Percentiles rank a stretch among this genome's conserved stretches.
Conservation (phyloP, 2,797 vertebrate genomes). For the Epinephelus coioides region DNA sequence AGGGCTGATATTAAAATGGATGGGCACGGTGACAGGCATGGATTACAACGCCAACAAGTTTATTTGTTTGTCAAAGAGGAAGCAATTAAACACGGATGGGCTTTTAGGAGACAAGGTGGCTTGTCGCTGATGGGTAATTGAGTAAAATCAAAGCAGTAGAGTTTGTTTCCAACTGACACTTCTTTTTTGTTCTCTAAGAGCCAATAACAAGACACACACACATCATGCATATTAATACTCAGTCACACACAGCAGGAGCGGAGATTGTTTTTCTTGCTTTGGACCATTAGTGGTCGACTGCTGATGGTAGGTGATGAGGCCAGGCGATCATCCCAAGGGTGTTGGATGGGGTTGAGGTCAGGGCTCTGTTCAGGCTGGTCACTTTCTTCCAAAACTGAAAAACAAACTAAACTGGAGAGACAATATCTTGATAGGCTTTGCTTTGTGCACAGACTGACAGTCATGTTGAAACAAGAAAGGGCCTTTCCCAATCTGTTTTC, state of each 20-base stretch:
- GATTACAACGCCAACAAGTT: slow-evolving; percentile 48
- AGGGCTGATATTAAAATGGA: slow-evolving; percentile 61
- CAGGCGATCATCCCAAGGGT: not conserved
- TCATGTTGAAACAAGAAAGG: not conserved
- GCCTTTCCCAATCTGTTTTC: not conserved
- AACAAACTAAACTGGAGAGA: not conserved
- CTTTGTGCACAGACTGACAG: not conserved
- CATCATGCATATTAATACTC: slow-evolving; percentile 16
- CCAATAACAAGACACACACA: slow-evolving; percentile 19
- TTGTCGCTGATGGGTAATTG: slow-evolving; percentile 45
- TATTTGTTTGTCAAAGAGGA: slow-evolving; percentile 63
- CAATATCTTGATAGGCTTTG: not conserved
- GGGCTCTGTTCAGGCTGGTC: not conserved
- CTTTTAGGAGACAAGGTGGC: slow-evolving; percentile 60
- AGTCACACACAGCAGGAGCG: slow-evolving; percentile 25
- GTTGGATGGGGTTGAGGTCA: not conserved
- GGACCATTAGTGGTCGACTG: not conserved
- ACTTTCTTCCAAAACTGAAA: not conserved
- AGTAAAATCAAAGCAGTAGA: slow-evolving; percentile 47
- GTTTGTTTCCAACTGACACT: slow-evolving; percentile 44
- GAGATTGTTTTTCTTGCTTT: slow-evolving; percentile 19
- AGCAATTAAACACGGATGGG: slow-evolving; percentile 63
- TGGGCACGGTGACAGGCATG: slow-evolving; percentile 43
- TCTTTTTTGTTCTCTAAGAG: slow-evolving; percentile 38
- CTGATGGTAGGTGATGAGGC: not conserved